Conservation (phyloP, 2,888 invertebrate species). For the Lithophane leautieri region DNA sequence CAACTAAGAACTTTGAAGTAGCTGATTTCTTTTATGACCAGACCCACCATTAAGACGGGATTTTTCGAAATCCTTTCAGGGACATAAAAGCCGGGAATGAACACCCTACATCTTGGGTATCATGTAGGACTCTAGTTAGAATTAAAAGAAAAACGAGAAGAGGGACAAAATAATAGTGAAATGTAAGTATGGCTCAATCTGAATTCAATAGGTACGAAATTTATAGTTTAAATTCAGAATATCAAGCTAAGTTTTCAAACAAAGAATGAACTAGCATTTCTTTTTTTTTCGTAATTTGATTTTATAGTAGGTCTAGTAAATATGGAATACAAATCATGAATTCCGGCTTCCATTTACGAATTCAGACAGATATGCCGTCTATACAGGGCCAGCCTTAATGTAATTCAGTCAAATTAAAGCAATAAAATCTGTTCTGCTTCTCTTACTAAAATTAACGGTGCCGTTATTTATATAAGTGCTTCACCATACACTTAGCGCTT, state of each 20-base stretch:
- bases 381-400: slow-evolving; percentile 16
- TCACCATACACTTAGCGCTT: slow-evolving; percentile 63
- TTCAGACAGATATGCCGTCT: not conserved
- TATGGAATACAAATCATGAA: too few species aligned
- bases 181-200: not conserved
- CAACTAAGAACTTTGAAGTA: slow-evolving; percentile 42
- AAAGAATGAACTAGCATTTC: too few species aligned
- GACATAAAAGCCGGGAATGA: slow-evolving; percentile 26
- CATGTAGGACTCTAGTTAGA: slow-evolving; percentile 17
- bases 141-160: not conserved
- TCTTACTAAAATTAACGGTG: slow-evolving; percentile 64
- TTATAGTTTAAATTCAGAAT: too few species aligned
- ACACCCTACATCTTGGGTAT: not conserved
- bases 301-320: too few species aligned
- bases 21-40: slow-evolving; percentile 50
- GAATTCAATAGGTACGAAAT: too few species aligned
- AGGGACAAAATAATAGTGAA: not conserved
- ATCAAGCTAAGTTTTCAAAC: too few species aligned
- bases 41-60: slow-evolving; percentile 41
- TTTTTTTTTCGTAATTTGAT: too few species aligned
- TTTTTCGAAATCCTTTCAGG: slow-evolving; percentile 50
- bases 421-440: slow-evolving; percentile 73
- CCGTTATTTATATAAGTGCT: slow-evolving; percentile 70
- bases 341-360: too few species aligned
- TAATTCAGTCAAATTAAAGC: slow-evolving; percentile 65